These are phyloP conservation scores for Drosophila seclusa DNA, from an alignment of 2,888 invertebrate species.

Conservation along the genomic window DNA sequence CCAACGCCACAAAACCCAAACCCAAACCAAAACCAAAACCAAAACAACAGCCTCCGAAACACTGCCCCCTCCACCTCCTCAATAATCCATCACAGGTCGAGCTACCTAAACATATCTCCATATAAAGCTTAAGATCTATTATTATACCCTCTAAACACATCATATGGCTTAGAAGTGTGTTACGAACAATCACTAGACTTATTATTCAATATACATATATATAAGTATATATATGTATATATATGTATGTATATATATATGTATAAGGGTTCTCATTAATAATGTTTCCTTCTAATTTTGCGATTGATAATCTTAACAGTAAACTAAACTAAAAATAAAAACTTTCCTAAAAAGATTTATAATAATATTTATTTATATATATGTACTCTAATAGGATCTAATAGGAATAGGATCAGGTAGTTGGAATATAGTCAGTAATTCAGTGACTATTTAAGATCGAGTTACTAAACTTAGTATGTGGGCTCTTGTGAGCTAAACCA, in stretches of 20 bases:
- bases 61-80: conserved; percentile 12
- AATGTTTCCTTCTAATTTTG: background rate
- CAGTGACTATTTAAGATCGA: background rate
- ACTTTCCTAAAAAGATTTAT: background rate
- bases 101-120: conserved; percentile 6
- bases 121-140: conserved; percentile 18
- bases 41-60: conserved; percentile 7
- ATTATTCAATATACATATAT: background rate
- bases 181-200: background rate
- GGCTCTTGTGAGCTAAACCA: background rate
- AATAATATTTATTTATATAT: no score
- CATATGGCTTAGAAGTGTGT: no score
- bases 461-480: background rate
- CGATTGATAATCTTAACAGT: background rate
- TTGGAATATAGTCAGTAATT: background rate
- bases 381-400: no score
- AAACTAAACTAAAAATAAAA: background rate
- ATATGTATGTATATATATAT: background rate
- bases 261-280: background rate
- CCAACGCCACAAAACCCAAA: conserved; percentile 20
- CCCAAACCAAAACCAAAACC: background rate
- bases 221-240: no score
- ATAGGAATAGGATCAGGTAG: background rate
- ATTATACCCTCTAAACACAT: conserved; percentile 29
- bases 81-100: conserved; percentile 19